Percentiles rank a stretch among this genome's conserved stretches.
Evolutionary conservation across 2,888 invertebrate genomes (phyloP).

Genomic region (Aphidoletes aphidimyza): DNA sequence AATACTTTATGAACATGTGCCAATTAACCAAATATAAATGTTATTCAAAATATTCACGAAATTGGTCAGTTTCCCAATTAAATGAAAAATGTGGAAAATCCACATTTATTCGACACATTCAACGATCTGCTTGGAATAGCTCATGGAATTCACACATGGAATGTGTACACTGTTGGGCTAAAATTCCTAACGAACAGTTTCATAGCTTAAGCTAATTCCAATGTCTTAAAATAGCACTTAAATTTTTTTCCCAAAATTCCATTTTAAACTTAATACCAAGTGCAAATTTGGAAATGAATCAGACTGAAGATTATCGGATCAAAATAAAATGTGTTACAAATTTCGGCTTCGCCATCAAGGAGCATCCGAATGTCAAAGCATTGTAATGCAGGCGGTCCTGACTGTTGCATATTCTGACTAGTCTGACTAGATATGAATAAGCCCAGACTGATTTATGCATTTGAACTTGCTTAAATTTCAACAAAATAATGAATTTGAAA

Average conservation of each 20-base stretch:
- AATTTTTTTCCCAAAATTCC: slow-evolving; percentile 14
- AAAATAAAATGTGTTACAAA: not conserved
- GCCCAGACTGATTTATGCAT: slow-evolving; percentile 50
- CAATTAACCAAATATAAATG: not conserved
- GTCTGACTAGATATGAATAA: not conserved
- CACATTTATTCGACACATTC: not conserved
- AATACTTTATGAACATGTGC: not conserved
- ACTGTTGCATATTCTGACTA: no score
- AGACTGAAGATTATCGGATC: slow-evolving; percentile 7
- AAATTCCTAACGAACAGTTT: no score
- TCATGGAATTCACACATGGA: not conserved
- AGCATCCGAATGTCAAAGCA: no score
- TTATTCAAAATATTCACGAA: not conserved
- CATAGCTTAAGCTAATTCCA: no score
- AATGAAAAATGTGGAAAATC: not conserved
- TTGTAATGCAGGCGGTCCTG: no score
- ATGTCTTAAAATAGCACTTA: not conserved
- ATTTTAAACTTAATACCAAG: slow-evolving; percentile 17
- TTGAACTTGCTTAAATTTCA: slow-evolving; percentile 44
- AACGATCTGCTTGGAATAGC: not conserved
- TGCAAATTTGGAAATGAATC: slow-evolving; percentile 49
- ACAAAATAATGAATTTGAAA: slow-evolving; percentile 32
- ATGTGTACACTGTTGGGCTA: no score
- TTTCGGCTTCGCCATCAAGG: no score
- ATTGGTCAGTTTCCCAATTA: not conserved